A percentile compares a stretch with the other conserved stretches of the same genome.
phyloP scores from a whole-genome alignment of 2,113 vertebrate species.

The Hipposideros armiger region DNA sequence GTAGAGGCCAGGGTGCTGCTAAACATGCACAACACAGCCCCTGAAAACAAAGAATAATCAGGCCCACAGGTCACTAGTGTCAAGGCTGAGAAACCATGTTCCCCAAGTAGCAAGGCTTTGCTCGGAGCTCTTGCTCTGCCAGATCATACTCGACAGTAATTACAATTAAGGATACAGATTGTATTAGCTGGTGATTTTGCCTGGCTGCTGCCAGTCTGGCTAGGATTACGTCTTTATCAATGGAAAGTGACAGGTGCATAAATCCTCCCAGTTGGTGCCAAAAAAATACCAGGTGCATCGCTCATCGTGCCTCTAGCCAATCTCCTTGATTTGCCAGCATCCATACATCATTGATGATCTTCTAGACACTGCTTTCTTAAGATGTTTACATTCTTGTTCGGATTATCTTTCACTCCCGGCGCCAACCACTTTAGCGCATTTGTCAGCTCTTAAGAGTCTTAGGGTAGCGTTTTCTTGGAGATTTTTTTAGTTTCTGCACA shows the following conservation, averaged over 20 bases:
- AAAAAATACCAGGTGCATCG: neutral
- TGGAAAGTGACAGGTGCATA: slow-evolving; percentile 44
- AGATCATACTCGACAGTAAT: neutral
- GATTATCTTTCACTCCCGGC: neutral
- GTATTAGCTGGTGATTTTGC: neutral
- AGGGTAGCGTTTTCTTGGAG: neutral
- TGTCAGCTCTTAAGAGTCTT: neutral
- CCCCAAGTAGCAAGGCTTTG: neutral
- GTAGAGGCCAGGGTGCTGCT: neutral
- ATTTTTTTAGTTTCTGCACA: neutral
- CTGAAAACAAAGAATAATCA: neutral
- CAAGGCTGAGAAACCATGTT: neutral
- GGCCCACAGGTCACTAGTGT: neutral
- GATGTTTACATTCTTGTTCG: neutral
- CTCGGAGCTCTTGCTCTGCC: neutral
- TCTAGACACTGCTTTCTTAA: slow-evolving; percentile 32
- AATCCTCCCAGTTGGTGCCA: slow-evolving; percentile 36
- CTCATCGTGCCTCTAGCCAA: neutral
- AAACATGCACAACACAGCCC: neutral
- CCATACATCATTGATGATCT: slow-evolving; percentile 14
- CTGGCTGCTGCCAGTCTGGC: neutral
- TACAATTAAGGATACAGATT: neutral
- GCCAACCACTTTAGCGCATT: neutral
- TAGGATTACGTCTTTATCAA: slow-evolving; percentile 11
- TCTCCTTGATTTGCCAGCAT: slow-evolving; percentile 35